Percentiles rank a stretch among this genome's conserved stretches.
Evolutionary conservation across 64 coral and sea anemone genomes (phyloP).

Genomic region (Acropora tenuis): DNA sequence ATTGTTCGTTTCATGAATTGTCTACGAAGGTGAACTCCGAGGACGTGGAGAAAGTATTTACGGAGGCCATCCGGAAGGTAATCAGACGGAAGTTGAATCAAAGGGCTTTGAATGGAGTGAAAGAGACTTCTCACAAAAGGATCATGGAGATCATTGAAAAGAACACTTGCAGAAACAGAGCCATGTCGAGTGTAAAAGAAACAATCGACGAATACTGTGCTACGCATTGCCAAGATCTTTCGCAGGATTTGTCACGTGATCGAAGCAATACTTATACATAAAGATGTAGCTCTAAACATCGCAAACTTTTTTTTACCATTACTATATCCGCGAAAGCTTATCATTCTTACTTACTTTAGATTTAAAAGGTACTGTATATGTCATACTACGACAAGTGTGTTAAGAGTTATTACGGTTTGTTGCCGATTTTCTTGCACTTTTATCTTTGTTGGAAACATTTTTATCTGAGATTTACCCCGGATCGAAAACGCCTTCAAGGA

Average conservation of each 20-base stretch:
- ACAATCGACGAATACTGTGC: constrained; percentile 78
- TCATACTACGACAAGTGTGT: too few species aligned
- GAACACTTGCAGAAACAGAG: constrained; percentile 61
- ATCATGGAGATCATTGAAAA: constrained; percentile 81
- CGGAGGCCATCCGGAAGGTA: not conserved
- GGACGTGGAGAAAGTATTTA: constrained; percentile 59
- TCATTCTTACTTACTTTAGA: too few species aligned
- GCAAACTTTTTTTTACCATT: too few species aligned
- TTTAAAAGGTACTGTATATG: too few species aligned
- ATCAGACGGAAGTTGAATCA: constrained; percentile 31
- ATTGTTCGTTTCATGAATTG: constrained; percentile 58
- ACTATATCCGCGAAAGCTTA: too few species aligned
- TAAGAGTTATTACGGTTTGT: too few species aligned
- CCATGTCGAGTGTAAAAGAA: constrained; percentile 76
- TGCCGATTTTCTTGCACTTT: too few species aligned
- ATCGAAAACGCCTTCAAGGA: too few species aligned
- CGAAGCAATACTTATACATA: constrained; percentile 69
- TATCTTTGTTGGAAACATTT: too few species aligned
- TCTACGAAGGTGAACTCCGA: constrained; percentile 56
- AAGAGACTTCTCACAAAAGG: constrained; percentile 51
- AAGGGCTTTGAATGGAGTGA: constrained; percentile 32
- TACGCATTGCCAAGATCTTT: constrained; percentile 25
- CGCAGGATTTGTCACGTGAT: constrained; percentile 25
- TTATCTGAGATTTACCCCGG: too few species aligned
- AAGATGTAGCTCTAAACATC: too few species aligned